Percentiles rank a stretch among this genome's conserved stretches.
Evolutionary conservation across 2,797 vertebrate species (phyloP).

Genomic region (Anguilla megastoma): DNA sequence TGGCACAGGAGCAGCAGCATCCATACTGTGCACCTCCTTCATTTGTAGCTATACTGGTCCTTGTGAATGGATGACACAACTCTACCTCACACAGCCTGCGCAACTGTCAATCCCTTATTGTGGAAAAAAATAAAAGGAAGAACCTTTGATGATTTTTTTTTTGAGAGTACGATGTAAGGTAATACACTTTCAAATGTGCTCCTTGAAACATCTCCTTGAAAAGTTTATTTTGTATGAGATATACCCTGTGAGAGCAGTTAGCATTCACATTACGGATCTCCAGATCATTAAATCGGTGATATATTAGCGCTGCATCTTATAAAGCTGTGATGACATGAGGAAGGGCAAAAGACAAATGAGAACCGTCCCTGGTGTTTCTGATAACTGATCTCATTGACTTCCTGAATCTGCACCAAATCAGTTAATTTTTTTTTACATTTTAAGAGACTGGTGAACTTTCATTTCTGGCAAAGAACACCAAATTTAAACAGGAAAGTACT

Average conservation of each 20-base stretch:
- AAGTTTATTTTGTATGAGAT: too few species aligned
- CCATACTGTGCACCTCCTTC: background rate
- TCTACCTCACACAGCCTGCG: background rate
- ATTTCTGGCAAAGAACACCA: constrained; percentile 32
- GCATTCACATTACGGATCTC: background rate
- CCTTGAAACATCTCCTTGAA: background rate
- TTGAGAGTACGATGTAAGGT: background rate
- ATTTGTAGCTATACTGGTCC: background rate
- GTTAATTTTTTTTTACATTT: background rate
- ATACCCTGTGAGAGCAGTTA: background rate
- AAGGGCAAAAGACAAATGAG: background rate
- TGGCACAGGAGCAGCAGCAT: background rate
- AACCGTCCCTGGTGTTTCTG: background rate
- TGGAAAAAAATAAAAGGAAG: background rate
- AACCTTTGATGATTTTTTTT: background rate
- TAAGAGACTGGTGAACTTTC: background rate
- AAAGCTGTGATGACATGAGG: background rate
- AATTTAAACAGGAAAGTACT: constrained; percentile 31
- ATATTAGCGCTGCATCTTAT: background rate
- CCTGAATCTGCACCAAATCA: too few species aligned
- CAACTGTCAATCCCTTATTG: background rate
- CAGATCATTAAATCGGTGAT: background rate
- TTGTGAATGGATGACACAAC: background rate
- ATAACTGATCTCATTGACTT: background rate
- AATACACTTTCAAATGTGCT: background rate